Evolutionary conservation across 2,888 invertebrate genomes (phyloP), one percentile per base, ranked within the genome.

Genomic region (Melanostoma scalare): DNA sequence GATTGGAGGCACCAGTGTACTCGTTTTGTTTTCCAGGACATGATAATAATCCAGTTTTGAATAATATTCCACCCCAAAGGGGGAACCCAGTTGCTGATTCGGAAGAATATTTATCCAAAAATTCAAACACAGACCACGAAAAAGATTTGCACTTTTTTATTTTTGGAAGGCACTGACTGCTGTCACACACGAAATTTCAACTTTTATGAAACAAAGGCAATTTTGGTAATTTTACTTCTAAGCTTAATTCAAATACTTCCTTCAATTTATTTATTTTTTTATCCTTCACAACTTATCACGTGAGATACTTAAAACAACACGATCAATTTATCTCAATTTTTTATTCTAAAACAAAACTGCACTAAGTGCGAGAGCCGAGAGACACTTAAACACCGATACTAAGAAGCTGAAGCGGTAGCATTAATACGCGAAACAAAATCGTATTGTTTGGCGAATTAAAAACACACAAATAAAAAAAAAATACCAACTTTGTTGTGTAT

Each of bases 21-120:
- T 87, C 68, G 86, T 86, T 82, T 85, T 85, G 69, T 87, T 86
- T 69, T 86, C 86, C 81, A 79, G 73, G 71, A 76, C 86, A 81
- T 86, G 85, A 85, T 87, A 85, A 78, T 86, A 86, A 86, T 87
- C 87, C 87, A 87, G 87, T 85, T 86, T 87, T 81, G 48, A 77
- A 38, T 40, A 20, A 65, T 56, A 60, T 65, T 44, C 56, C 46
- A 6, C 50, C 58, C 60, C 67, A 5, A 53, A 55, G 6, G 68
- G 68, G 68, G 63, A 52, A 42, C 9, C 36, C 4, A 46, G 56
- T 38, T 53, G 40, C 60, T 60, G 69, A 36, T 56, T 56, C 4
- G 56, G 56, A 56, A 68, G 68, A 56, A 68, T 68, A 68, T 71
- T 71, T 71, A 71, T 63, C 61, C 52, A 40, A 68, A 67, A 35